These are phyloP conservation scores for Fragum sueziense DNA, from an alignment of 2,888 invertebrate species.

Conservation along the genomic window DNA sequence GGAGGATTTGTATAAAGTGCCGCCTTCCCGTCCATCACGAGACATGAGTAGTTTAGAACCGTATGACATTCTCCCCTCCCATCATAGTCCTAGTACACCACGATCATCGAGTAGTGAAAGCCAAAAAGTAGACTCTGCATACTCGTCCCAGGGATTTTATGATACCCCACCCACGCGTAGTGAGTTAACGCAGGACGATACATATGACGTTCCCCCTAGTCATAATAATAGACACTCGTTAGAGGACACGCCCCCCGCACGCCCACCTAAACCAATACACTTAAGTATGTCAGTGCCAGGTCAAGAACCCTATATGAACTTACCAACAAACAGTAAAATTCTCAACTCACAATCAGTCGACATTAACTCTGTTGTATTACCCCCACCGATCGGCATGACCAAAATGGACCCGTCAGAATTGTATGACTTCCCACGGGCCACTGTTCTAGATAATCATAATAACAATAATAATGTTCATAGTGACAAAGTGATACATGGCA, in stretches of 20 bases:
- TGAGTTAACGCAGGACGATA: conserved; percentile 58
- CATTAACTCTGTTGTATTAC: conserved; percentile 63
- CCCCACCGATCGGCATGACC: conserved; percentile 34
- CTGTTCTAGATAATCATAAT: conserved; percentile 44
- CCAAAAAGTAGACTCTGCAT: conserved; percentile 66
- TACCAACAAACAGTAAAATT: conserved; percentile 72
- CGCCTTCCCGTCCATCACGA: conserved; percentile 49
- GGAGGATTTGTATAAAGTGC: conserved; percentile 59
- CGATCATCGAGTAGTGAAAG: conserved; percentile 69
- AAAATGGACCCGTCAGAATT: conserved; percentile 62
- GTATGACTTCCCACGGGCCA: conserved; percentile 60
- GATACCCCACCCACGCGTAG: conserved; percentile 60
- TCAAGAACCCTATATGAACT: conserved; percentile 74
- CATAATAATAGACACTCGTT: conserved; percentile 46
- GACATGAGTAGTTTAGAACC: conserved; percentile 40
- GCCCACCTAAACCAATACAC: conserved; percentile 69
- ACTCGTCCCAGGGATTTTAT: conserved; percentile 63
- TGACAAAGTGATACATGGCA: conserved; percentile 45
- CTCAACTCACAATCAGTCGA: conserved; percentile 48
- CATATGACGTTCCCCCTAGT: conserved; percentile 71
- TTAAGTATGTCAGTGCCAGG: conserved; percentile 32
- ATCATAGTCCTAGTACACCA: conserved; percentile 67
- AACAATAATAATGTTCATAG: conserved; percentile 41
- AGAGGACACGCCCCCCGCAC: conserved; percentile 62
- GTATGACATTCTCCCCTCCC: conserved; percentile 69